Percentiles rank a stretch among this genome's conserved stretches.
Conservation (phyloP, 1,140 invertebrate genomes). For the Lycorma delicatula region DNA sequence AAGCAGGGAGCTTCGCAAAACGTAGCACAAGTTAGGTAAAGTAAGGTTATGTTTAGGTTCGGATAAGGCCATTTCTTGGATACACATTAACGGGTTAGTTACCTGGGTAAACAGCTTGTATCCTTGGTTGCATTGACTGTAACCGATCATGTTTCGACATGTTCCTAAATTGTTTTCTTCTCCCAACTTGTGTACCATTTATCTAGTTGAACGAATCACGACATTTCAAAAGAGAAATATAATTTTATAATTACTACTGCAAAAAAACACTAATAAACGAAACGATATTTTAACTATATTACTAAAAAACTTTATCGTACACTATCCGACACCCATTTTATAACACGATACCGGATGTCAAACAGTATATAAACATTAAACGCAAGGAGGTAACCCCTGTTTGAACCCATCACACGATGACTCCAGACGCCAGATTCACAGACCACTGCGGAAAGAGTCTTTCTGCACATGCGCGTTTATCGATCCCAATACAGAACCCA, state of each 20-base stretch:
- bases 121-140: slow-evolving; percentile 69
- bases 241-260: background rate
- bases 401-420: background rate
- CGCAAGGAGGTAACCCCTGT: background rate
- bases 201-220: background rate
- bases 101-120: slow-evolving; percentile 87
- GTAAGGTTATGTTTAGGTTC: too few species aligned
- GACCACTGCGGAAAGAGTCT: background rate
- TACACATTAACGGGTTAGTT: slow-evolving; percentile 20
- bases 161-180: slow-evolving; percentile 9
- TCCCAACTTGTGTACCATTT: slow-evolving; percentile 19
- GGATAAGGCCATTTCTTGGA: background rate
- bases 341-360: too few species aligned
- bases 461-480: background rate
- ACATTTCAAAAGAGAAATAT: background rate
- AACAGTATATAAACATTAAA: slow-evolving; percentile 1
- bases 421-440: background rate
- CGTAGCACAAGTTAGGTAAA: too few species aligned
- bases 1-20: too few species aligned
- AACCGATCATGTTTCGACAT: slow-evolving; percentile 55
- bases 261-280: background rate
- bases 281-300: too few species aligned
- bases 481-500: too few species aligned
- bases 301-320: too few species aligned
- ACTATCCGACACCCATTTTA: too few species aligned